Percentiles rank a stretch among this genome's conserved stretches.
Evolutionary conservation across 2,888 invertebrate species (phyloP).

Genomic region (Schizotus pectinicornis): DNA sequence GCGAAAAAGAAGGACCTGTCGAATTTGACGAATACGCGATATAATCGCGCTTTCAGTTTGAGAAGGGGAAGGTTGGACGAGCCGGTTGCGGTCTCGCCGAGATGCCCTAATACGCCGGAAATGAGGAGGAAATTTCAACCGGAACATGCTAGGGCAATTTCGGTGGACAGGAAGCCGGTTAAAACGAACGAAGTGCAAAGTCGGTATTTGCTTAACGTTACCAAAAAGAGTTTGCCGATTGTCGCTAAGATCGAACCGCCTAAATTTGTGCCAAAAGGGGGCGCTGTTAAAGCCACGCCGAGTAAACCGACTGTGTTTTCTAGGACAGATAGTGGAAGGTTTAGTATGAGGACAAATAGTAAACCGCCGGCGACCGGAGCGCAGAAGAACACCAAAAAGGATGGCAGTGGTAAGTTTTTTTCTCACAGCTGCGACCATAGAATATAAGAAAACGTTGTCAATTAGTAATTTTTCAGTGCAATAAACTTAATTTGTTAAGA

Average conservation of each 20-base stretch:
- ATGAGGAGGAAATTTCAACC: slow-evolving; percentile 64
- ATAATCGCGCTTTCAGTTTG: slow-evolving; percentile 77
- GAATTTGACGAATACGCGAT: slow-evolving; percentile 64
- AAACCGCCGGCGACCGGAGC: slow-evolving; percentile 53
- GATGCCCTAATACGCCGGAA: slow-evolving; percentile 69
- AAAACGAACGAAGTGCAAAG: slow-evolving; percentile 55
- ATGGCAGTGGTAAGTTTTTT: slow-evolving; percentile 29
- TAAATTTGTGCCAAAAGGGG: slow-evolving; percentile 55
- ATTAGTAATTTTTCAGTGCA: too few relatives aligned
- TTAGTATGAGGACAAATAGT: slow-evolving; percentile 65
- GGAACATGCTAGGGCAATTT: slow-evolving; percentile 54
- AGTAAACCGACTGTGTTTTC: slow-evolving; percentile 58
- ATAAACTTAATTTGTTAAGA: neutral
- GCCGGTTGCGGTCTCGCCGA: slow-evolving; percentile 57
- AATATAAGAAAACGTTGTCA: neutral
- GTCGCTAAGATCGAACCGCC: slow-evolving; percentile 19
- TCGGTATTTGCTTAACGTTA: slow-evolving; percentile 53
- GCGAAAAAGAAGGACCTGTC: slow-evolving; percentile 53
- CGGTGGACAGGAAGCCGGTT: slow-evolving; percentile 55
- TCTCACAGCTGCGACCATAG: neutral
- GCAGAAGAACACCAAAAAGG: slow-evolving; percentile 47
- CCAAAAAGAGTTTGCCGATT: slow-evolving; percentile 43
- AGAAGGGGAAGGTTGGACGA: slow-evolving; percentile 68
- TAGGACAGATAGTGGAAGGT: slow-evolving; percentile 68
- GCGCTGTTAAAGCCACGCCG: slow-evolving; percentile 53